These are phyloP conservation scores for Oopsacas minuta DNA, from an alignment of 37 sponge, comb jelly and placozoan species.

Conservation along the genomic window DNA sequence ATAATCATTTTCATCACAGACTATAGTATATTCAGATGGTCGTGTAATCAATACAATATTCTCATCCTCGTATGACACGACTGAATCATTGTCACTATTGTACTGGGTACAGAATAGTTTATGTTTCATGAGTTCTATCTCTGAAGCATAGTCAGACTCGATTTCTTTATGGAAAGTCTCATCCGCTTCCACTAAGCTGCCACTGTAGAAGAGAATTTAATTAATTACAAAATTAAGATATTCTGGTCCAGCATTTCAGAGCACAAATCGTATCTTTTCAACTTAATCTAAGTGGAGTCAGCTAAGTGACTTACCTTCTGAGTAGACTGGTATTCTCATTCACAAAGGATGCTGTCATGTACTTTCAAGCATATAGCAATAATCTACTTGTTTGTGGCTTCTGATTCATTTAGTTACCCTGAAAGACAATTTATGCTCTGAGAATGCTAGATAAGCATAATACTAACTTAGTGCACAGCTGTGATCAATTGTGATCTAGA, in stretches of 20 bases:
- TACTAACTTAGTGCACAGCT: no score
- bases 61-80: background rate
- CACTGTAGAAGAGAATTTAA: background rate
- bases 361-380: no score
- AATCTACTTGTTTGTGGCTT: background rate
- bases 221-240: background rate
- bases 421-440: background rate
- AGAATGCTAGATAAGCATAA: background rate
- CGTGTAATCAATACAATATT: background rate
- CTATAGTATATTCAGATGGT: background rate
- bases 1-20: background rate
- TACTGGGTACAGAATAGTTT: slow-evolving; percentile 2
- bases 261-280: background rate
- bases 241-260: background rate
- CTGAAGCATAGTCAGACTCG: background rate
- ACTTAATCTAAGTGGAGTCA: background rate
- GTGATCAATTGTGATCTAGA: no score
- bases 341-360: background rate
- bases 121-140: background rate
- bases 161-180: background rate
- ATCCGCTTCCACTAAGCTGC: background rate
- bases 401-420: background rate
- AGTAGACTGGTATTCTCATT: background rate
- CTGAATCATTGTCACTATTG: slow-evolving; percentile 14
- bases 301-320: background rate